Percentiles rank a stretch among this genome's conserved stretches.
phyloP scores from a whole-genome alignment of 2,888 invertebrate species.

The Acanthosepion pharaonis region DNA sequence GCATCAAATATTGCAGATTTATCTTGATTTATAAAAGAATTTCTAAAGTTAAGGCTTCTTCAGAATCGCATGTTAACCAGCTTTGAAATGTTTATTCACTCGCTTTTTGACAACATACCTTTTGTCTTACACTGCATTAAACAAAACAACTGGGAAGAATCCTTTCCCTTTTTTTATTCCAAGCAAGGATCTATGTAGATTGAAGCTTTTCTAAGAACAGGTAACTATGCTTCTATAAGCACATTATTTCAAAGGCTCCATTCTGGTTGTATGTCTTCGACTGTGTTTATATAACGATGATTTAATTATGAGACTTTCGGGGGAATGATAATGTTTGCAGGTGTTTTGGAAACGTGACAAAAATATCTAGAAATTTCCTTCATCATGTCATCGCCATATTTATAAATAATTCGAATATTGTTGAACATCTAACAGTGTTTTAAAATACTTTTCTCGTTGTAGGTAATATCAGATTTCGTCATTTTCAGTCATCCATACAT shows the following conservation, averaged over 20 bases:
- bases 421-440: no score
- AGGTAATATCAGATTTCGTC: no score
- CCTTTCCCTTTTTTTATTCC: neutral
- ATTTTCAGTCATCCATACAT: no score
- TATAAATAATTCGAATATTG: no score
- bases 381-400: no score
- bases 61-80: neutral
- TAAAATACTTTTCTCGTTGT: no score
- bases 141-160: neutral
- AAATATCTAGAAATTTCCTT: no score
- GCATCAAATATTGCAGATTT: neutral
- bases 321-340: no score
- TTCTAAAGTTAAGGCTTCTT: neutral
- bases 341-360: no score
- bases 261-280: neutral
- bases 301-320: no score
- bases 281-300: neutral
- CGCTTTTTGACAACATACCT: no score
- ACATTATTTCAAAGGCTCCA: slow-evolving; percentile 33
- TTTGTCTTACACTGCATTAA: neutral
- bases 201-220: neutral
- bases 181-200: neutral
- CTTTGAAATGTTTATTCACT: no score
- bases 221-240: neutral
- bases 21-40: neutral